Base-by-base conservation (phyloP, 2,797 vertebrate species). In the Cryptoprocta ferox region DNA sequence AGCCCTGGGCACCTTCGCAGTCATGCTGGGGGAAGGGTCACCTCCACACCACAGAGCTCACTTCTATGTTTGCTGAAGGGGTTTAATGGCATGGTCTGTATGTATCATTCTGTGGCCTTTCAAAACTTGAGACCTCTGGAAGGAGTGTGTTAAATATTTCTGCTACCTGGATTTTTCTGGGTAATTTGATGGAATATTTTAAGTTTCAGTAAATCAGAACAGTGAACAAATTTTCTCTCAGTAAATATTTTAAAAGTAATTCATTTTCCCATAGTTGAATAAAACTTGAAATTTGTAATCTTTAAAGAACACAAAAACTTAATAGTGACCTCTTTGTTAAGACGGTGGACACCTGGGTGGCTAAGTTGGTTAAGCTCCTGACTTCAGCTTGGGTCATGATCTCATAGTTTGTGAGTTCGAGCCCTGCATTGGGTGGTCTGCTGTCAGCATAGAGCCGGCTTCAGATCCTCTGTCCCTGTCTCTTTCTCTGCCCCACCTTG, bases 161-260 rank as follows among this genome's bases (percentile, higher is more conserved):
- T 96, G 81, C 70, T 98, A 2, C 28, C 87, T 97, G 90, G 73
- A 75, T 98, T 97, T 98, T 98, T 95, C 93, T 98, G n/a, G 94
- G 87, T 79, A 93, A 97, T 97, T 96, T 98, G 45, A 92, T 98
- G 82, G 35, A 96, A 88, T 96, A 97, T 97, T 92, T 98, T 82
- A 79, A 15, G 81, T 95, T 98, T 97, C 93, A 97, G 88, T 94
- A 97, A 96, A 76, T 95, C 94, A 92, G 95, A 98, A 98, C 90
- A 98, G 98, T 98, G 98, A 98, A 98, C 96, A 94, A 90, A 89
- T 95, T 98, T 98, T 94, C 89, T 98, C 89, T 98, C 91, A 93
- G 21, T 93, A 68, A 59, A 61, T 70, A 26, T 89, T 9, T 89
- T 91, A 79, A 42, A 96, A 89, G 28, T 86, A 82, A 89, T 92